A percentile compares a stretch with the other conserved stretches of the same genome.
Conservation (phyloP, 2,113 vertebrate genomes). For the Callionymus lyra region DNA sequence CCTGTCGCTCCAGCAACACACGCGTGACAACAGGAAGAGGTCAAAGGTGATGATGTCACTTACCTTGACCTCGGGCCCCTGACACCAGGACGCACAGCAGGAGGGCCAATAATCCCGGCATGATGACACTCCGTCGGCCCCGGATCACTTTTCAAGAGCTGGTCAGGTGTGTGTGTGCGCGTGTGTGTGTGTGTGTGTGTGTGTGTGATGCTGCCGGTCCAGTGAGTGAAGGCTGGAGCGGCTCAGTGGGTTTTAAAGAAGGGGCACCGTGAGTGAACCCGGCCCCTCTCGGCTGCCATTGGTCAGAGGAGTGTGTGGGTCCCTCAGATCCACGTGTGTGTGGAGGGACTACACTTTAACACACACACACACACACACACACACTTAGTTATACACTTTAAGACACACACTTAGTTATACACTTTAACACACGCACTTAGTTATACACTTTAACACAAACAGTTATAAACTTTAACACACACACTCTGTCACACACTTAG, state of each 20-base stretch:
- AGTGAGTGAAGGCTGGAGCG: slow-evolving; percentile 42
- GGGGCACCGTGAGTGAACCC: slow-evolving; percentile 55
- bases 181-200: slow-evolving; percentile 28
- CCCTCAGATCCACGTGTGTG: slow-evolving; percentile 46
- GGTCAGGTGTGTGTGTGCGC: slow-evolving; percentile 3
- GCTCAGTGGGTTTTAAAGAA: slow-evolving; percentile 64
- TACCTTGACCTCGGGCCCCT: slow-evolving; percentile 62
- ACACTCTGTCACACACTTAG: too few species aligned
- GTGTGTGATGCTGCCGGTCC: slow-evolving; percentile 27
- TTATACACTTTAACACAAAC: too few species aligned
- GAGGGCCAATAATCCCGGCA: slow-evolving; percentile 58
- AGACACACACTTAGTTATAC: too few species aligned
- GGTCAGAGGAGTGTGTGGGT: slow-evolving; percentile 56
- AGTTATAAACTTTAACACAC: too few species aligned
- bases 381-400: too few species aligned
- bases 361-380: slow-evolving; percentile 6
- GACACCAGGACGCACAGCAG: slow-evolving; percentile 47
- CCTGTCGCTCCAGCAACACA: too few species aligned
- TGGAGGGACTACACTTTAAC: not conserved
- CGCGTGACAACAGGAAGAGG: too few species aligned
- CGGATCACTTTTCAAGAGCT: slow-evolving; percentile 3
- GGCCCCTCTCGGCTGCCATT: slow-evolving; percentile 67
- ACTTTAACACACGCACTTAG: too few species aligned
- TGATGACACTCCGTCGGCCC: slow-evolving; percentile 31
- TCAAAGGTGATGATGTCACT: slow-evolving; percentile 12